Evolutionary conservation across 2,888 invertebrate genomes (phyloP), one percentile per base, ranked within the genome.

Genomic region (Subacronicta megacephala): DNA sequence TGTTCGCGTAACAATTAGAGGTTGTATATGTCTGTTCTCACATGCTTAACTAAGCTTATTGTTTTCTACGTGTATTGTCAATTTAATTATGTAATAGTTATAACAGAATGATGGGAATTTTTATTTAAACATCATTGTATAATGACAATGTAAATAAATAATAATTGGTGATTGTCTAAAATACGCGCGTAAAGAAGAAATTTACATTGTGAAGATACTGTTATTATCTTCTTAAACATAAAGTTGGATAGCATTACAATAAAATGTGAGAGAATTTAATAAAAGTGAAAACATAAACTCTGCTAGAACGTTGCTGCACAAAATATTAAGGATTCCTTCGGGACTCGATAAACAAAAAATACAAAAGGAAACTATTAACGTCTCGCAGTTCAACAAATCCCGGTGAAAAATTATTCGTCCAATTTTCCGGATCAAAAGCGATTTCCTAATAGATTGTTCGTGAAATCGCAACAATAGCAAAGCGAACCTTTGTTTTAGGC

Each of bases 1-100:
- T 80, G 75, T 75, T 78, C 73, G 64, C 62, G 78, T 81, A 77
- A 82, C 72, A 75, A 83, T 81, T 75, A 78, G 62, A 65, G 55
- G 57, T 63, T 77, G 69, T 72, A 78, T 78, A 77, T 81, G 59
- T 26, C 18, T 51, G 49, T 81, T 82, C n/a, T n/a, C 79, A 69
- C 83, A 81, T 74, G 72, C 62, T 62, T 63, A 71, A 62, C 58
- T 57, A 76, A 71, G 68, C 55, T 72, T 58, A 74, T 82, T 80
- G 78, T 81, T 74, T 72, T 71, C 51, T 67, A 62, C 54, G 37
- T 44, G 46, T 65, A 71, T 76, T 75, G 62, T 71, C 72, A 65
- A 62, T 55, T 61, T 69, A 68, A 78, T 78, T 75, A 70, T 62
- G 45, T 65, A 74, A 74, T 62, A 55, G 31, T 60, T 61, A 50